These are phyloP conservation scores for Aviceda subcristata DNA, from an alignment of 2,113 vertebrate genomes.

Conservation along the genomic window DNA sequence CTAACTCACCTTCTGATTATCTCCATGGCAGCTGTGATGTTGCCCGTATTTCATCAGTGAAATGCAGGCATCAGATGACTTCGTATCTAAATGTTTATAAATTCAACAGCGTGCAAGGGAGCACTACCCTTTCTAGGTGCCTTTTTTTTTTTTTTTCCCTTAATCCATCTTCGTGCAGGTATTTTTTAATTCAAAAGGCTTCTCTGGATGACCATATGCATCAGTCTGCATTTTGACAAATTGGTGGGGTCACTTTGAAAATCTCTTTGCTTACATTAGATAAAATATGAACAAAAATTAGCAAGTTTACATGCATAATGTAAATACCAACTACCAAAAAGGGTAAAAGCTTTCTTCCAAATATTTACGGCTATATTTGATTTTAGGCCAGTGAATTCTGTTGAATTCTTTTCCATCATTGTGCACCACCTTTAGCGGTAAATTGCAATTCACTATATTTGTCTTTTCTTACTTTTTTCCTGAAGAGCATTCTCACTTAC, in stretches of 20 bases:
- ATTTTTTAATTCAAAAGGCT: not conserved
- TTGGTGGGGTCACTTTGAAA: not conserved
- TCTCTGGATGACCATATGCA: not conserved
- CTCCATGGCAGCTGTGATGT: not conserved
- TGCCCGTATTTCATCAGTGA: not conserved
- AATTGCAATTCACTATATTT: not conserved
- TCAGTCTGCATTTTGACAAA: not conserved
- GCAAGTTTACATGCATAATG: not conserved
- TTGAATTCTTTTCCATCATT: not conserved
- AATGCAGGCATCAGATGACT: not conserved
- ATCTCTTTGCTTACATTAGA: not conserved
- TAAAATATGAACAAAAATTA: not conserved
- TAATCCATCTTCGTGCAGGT: not conserved
- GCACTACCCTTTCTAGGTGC: not conserved
- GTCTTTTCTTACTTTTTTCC: not conserved
- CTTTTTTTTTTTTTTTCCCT: not conserved
- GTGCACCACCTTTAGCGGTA: not conserved
- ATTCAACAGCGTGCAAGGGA: not conserved
- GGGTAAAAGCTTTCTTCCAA: not conserved
- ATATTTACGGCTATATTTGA: not conserved
- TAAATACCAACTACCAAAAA: not conserved
- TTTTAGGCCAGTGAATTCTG: not conserved
- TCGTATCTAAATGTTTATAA: not conserved
- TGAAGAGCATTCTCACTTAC: not conserved
- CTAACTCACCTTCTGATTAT: not conserved